Conservation (phyloP, 2,797 vertebrate genomes). For the Cossypha dichroa region DNA sequence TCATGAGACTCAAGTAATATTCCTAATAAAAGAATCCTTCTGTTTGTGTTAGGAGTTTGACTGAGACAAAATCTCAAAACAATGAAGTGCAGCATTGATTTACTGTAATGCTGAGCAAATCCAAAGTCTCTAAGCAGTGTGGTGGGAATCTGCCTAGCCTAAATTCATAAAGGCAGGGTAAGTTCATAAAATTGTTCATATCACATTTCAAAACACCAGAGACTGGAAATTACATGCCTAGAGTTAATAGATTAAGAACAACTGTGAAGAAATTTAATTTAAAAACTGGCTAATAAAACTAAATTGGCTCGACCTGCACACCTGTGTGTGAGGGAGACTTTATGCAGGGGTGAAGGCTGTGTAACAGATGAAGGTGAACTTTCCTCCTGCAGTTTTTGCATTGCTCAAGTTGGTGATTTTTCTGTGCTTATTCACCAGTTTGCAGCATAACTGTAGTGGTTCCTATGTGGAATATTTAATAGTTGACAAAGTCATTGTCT, state of each 20-base stretch:
- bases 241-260: not conserved
- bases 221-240: not conserved
- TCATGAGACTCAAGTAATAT: not conserved
- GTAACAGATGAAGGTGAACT: not conserved
- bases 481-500: not conserved
- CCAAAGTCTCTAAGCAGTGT: not conserved
- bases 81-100: not conserved
- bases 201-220: not conserved
- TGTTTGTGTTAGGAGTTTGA: not conserved
- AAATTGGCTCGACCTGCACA: not conserved
- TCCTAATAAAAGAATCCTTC: not conserved
- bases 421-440: not conserved
- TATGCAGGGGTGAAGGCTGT: not conserved
- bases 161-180: not conserved
- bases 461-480: not conserved
- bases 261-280: not conserved
- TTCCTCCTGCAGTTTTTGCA: not conserved
- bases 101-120: not conserved
- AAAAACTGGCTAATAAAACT: not conserved
- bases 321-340: not conserved
- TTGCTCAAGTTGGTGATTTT: not conserved
- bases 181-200: not conserved
- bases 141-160: not conserved
- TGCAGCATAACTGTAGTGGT: not conserved
- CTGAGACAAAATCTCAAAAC: not conserved